These are phyloP conservation scores for Hyaena hyaena DNA, from an alignment of 2,113 vertebrate species.

Conservation along the genomic window DNA sequence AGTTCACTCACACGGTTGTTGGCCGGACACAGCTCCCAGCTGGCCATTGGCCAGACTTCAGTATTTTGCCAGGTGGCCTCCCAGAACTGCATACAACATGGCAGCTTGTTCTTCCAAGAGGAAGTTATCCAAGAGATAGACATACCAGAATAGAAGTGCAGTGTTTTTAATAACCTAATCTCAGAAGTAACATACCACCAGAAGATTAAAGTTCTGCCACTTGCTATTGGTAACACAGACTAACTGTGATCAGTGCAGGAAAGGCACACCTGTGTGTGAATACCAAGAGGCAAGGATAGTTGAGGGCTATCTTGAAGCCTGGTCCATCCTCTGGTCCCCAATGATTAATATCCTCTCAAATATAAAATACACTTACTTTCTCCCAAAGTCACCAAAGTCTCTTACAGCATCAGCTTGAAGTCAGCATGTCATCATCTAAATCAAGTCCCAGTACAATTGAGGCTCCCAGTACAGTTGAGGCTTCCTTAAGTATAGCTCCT, in stretches of 20 bases:
- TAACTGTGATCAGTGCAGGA: neutral
- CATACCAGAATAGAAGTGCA: neutral
- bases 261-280: neutral
- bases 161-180: conserved; percentile 34
- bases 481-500: neutral
- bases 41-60: neutral
- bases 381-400: conserved; percentile 1
- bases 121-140: neutral
- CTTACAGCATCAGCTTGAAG: neutral
- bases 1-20: neutral
- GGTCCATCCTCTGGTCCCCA: neutral
- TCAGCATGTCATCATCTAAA: neutral
- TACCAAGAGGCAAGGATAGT: neutral
- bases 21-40: neutral
- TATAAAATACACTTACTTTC: conserved; percentile 4
- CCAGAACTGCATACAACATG: neutral
- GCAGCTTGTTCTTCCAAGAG: conserved; percentile 7
- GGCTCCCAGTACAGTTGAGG: neutral
- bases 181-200: neutral
- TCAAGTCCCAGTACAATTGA: neutral
- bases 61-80: conserved; percentile 9
- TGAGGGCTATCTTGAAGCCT: neutral
- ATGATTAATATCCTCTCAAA: neutral
- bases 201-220: neutral
- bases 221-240: neutral